A percentile compares a stretch with the other conserved stretches of the same genome.
Evolutionary conservation across 2,888 invertebrate genomes (phyloP).

Genomic region (Erebia epiphron): DNA sequence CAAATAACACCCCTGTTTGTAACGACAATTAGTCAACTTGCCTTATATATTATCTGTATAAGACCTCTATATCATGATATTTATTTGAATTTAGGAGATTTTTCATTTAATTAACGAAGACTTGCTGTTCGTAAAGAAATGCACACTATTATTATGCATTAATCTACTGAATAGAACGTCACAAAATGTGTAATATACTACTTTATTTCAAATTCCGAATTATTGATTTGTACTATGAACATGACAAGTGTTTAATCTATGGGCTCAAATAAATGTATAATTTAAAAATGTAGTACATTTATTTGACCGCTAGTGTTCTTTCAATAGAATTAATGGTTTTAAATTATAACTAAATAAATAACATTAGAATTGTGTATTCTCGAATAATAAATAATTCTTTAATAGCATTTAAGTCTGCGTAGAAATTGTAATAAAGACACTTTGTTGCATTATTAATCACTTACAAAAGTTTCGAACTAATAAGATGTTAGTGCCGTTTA

Average conservation of each 20-base stretch:
- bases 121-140: slow-evolving; percentile 30
- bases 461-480: no score
- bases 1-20: slow-evolving; percentile 29
- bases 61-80: slow-evolving; percentile 29
- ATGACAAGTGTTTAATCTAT: slow-evolving; percentile 23
- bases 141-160: slow-evolving; percentile 68
- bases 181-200: slow-evolving; percentile 44
- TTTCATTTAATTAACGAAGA: slow-evolving; percentile 27
- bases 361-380: slow-evolving; percentile 29
- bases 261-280: slow-evolving; percentile 23
- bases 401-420: slow-evolving; percentile 24
- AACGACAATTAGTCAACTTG: slow-evolving; percentile 51
- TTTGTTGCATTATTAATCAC: neutral
- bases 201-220: slow-evolving; percentile 33
- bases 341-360: slow-evolving; percentile 13
- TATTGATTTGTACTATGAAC: slow-evolving; percentile 19
- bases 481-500: no score
- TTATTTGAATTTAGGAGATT: slow-evolving; percentile 23
- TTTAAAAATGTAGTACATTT: slow-evolving; percentile 13
- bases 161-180: slow-evolving; percentile 52
- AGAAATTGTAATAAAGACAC: slow-evolving; percentile 29
- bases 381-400: slow-evolving; percentile 23
- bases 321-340: slow-evolving; percentile 12
- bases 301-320: slow-evolving; percentile 30
- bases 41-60: slow-evolving; percentile 54